Percentiles rank a stretch among this genome's conserved stretches.
Evolutionary conservation across 1,140 invertebrate genomes (phyloP).

Genomic region (Drosophila quadrilineata): DNA sequence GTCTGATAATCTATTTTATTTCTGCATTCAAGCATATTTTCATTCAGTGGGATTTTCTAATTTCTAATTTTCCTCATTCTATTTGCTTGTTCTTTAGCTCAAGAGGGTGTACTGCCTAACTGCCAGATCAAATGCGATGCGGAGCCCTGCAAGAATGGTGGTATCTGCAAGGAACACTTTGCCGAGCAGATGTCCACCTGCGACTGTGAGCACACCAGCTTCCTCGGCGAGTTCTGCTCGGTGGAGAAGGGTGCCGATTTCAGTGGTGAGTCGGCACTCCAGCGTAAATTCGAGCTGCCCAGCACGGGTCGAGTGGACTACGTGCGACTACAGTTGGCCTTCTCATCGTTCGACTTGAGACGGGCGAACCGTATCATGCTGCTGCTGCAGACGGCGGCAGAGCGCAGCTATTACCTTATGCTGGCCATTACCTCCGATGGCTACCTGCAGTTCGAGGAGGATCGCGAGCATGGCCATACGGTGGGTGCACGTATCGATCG

Average conservation of each 20-base stretch:
- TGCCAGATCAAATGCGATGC: slow-evolving; percentile 95
- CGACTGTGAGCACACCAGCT: slow-evolving; percentile 93
- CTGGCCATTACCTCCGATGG: slow-evolving; percentile 91
- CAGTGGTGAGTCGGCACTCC: slow-evolving; percentile 90
- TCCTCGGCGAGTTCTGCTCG: slow-evolving; percentile 89
- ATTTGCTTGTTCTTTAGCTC: slow-evolving; percentile 31
- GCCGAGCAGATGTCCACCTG: slow-evolving; percentile 91
- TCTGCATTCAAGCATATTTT: too few relatives aligned
- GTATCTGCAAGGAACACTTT: slow-evolving; percentile 94
- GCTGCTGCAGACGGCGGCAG: slow-evolving; percentile 90
- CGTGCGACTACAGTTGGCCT: slow-evolving; percentile 90
- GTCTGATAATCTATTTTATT: too few relatives aligned
- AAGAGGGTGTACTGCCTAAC: slow-evolving; percentile 87
- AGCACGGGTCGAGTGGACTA: slow-evolving; percentile 84
- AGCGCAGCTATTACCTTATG: slow-evolving; percentile 90
- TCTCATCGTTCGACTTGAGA: slow-evolving; percentile 89
- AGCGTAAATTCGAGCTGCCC: slow-evolving; percentile 88
- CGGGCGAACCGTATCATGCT: slow-evolving; percentile 89
- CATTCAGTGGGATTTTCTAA: background rate
- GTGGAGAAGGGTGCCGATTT: slow-evolving; percentile 94
- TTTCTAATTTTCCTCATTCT: background rate
- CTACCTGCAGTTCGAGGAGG: slow-evolving; percentile 91
- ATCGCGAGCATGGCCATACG: slow-evolving; percentile 86
- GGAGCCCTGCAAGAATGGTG: slow-evolving; percentile 92
- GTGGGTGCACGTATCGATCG: slow-evolving; percentile 88